A percentile compares a stretch with the other conserved stretches of the same genome.
phyloP scores from a whole-genome alignment of 2,113 vertebrate species.

The Platysternon megacephalum region DNA sequence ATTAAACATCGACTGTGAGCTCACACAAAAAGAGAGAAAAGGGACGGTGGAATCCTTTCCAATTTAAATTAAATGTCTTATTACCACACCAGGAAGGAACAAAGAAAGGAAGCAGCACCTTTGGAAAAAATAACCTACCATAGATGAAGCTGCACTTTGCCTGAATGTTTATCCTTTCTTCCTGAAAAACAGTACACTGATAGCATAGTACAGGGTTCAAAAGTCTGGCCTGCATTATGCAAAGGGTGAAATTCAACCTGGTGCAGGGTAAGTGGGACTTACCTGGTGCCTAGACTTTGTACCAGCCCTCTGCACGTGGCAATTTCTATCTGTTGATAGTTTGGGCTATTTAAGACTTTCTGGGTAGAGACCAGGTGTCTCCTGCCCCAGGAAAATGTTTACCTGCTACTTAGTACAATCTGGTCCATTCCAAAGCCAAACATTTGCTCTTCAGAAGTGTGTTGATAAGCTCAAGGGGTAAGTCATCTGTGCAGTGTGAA shows the following conservation, averaged over 20 bases:
- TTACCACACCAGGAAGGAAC: background rate
- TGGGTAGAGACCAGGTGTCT: background rate
- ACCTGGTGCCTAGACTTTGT: background rate
- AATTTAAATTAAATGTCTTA: background rate
- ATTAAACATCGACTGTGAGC: background rate
- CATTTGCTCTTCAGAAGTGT: background rate
- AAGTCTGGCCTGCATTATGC: background rate
- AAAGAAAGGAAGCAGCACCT: background rate
- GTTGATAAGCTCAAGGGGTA: background rate
- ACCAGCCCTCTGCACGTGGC: background rate
- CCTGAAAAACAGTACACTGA: background rate
- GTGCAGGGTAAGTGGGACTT: background rate
- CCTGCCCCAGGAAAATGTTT: background rate
- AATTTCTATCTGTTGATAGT: background rate
- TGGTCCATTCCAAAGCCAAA: background rate
- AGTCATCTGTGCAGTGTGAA: background rate
- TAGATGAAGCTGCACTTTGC: background rate
- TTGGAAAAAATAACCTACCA: background rate
- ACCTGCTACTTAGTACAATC: background rate
- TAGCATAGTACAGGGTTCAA: background rate
- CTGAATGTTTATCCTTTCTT: background rate
- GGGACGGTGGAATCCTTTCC: background rate
- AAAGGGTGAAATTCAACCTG: background rate
- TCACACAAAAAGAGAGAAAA: background rate
- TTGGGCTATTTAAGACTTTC: background rate